Base-by-base conservation (phyloP, 2,888 invertebrate species). In the Trichacis sp. region DNA sequence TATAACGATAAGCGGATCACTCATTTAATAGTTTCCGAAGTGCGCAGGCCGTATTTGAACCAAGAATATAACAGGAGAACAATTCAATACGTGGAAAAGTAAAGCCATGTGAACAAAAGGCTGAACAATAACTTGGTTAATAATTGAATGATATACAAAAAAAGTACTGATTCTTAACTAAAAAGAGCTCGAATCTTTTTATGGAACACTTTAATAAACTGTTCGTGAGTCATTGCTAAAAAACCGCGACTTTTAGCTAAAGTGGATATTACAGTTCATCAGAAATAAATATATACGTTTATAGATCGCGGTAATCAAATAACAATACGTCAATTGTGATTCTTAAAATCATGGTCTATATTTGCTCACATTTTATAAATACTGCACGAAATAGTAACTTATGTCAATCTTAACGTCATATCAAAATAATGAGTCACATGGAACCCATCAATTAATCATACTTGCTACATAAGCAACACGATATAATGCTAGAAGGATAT, bases 11-110 rank as follows among this genome's bases (percentile, higher is more conserved):
- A 43, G 43, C 17, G 17, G 18, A 56, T 66, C 62, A 62, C 59
- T 66, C 61, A 62, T 62, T 66, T 66, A 66, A 62, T 66, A 66
- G 62, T 55, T 66, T 52, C 36, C 48, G 52, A 55, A 66, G 55
- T 59, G 62, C 66, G 58, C 60, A 66, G 62, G 58, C 62, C 59
- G 40, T 52, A 43, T 55, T 38, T 40, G 58, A 51, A 55, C 55
- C 52, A 50, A 43, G 62, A 62, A 52, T 62, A 59, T 62, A 52
- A 52, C 57, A 61, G 42, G 50, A 53, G 60, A 61, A 61, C 46
- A 12, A 18, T 43, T 8, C n/a, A 50, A 60, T 53, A 53, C 43
- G 53, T 1, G 43, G 42, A 52, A 64, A 57, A 53, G 54, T 47
- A 53, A 58, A 64, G 40, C 53, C 49, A 24, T 24, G 24, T 24